Percentiles rank a stretch among this genome's conserved stretches.
These are phyloP conservation scores for Marmota monax DNA, from an alignment of 2,113 vertebrate genomes.

Conservation along the genomic window DNA sequence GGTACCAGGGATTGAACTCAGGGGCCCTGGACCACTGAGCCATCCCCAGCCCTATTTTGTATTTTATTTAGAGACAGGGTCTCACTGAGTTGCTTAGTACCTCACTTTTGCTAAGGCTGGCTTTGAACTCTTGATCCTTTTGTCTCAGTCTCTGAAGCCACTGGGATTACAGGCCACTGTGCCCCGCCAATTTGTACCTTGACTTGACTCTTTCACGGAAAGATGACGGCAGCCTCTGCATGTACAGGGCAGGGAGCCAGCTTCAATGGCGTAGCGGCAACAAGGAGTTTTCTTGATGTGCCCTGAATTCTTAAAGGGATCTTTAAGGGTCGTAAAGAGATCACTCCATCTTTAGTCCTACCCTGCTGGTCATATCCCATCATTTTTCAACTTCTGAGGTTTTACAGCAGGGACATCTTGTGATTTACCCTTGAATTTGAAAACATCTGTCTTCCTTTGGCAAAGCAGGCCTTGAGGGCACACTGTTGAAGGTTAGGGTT, in stretches of 20 bases:
- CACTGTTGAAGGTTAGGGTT: not conserved
- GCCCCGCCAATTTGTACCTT: too few relatives aligned
- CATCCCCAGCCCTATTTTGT: too few relatives aligned
- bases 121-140: too few relatives aligned
- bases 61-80: too few relatives aligned
- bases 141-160: too few relatives aligned
- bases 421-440: slow-evolving; percentile 55
- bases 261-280: not conserved
- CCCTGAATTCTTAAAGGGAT: slow-evolving; percentile 33
- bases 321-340: slow-evolving; percentile 43
- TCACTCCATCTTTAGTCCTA: slow-evolving; percentile 77
- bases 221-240: not conserved
- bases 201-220: not conserved
- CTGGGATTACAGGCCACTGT: too few relatives aligned
- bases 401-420: slow-evolving; percentile 33
- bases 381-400: slow-evolving; percentile 66
- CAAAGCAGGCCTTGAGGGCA: not conserved
- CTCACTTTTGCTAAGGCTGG: too few relatives aligned
- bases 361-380: slow-evolving; percentile 37
- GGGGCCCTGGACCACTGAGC: too few relatives aligned
- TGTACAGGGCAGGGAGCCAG: not conserved
- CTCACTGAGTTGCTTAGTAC: too few relatives aligned
- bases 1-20: too few relatives aligned
- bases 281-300: not conserved
- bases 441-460: not conserved